Percentiles rank a stretch among this genome's conserved stretches.
These are phyloP conservation scores for Ellobius talpinus DNA, from an alignment of 2,113 vertebrate genomes.

Conservation along the genomic window DNA sequence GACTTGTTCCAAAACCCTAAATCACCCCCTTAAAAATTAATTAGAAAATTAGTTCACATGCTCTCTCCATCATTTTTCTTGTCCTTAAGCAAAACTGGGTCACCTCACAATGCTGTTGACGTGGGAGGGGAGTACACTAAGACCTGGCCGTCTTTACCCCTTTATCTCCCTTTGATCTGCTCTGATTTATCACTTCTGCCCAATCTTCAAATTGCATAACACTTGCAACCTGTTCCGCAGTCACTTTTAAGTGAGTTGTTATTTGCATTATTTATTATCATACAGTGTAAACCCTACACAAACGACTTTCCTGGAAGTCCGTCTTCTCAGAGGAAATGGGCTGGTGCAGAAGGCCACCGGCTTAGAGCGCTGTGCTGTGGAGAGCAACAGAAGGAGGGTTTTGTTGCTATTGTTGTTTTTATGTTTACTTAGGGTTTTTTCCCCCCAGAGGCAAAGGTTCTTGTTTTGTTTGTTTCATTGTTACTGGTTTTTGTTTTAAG, in stretches of 20 bases:
- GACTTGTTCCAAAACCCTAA: neutral
- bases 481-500: neutral
- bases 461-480: neutral
- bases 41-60: conserved; percentile 13
- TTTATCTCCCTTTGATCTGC: neutral
- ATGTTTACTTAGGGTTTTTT: neutral
- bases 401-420: neutral
- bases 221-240: neutral
- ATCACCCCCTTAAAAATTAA: conserved; percentile 19
- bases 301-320: neutral
- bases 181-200: neutral
- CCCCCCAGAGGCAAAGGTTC: neutral
- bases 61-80: neutral
- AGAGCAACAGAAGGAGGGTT: neutral
- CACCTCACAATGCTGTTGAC: neutral
- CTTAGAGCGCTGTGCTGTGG: neutral
- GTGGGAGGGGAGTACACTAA: neutral
- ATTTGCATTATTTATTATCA: neutral
- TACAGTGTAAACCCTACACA: conserved; percentile 22
- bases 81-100: conserved; percentile 9
- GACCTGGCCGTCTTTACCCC: neutral
- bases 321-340: neutral
- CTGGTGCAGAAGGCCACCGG: neutral
- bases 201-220: conserved; percentile 18
- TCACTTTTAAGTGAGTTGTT: neutral